phyloP scores from a whole-genome alignment of 2,888 invertebrate genomes.

The Clunio marinus region DNA sequence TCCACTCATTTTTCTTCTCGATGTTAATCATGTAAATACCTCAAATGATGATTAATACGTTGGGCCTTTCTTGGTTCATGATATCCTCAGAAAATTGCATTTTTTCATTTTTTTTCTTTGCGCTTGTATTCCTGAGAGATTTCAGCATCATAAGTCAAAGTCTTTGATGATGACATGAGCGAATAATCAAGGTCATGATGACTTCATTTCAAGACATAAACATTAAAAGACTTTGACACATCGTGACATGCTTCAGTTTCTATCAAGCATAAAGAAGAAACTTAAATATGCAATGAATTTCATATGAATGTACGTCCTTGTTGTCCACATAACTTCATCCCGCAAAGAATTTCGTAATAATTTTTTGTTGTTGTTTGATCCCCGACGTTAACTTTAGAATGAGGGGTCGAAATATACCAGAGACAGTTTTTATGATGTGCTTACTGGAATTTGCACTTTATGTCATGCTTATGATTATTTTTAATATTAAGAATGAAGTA shows the following conservation, averaged over 20 bases:
- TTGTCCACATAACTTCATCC: not conserved
- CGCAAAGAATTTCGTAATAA: not conserved
- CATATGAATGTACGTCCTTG: not conserved
- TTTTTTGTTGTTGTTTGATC: not conserved
- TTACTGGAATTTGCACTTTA: conserved; percentile 21
- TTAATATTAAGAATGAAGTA: conserved; percentile 1
- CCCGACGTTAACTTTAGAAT: no score
- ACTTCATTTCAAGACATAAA: no score
- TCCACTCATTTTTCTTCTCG: not conserved
- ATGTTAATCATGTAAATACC: conserved; percentile 26
- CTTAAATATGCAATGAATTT: conserved; percentile 25
- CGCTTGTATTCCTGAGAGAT: not conserved
- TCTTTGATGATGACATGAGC: not conserved
- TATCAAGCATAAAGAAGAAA: no score
- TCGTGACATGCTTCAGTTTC: no score
- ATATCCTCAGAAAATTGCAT: not conserved
- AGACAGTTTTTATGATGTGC: not conserved
- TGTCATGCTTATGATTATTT: conserved; percentile 18
- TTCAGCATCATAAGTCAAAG: not conserved
- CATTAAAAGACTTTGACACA: no score
- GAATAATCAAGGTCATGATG: conserved; percentile 8
- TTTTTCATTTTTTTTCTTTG: not conserved
- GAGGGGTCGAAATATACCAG: no score
- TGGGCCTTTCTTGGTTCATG: not conserved
- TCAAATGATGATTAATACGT: conserved; percentile 18